Evolutionary conservation across 2,113 vertebrate genomes (phyloP).

Genomic region (Sialia sialis): DNA sequence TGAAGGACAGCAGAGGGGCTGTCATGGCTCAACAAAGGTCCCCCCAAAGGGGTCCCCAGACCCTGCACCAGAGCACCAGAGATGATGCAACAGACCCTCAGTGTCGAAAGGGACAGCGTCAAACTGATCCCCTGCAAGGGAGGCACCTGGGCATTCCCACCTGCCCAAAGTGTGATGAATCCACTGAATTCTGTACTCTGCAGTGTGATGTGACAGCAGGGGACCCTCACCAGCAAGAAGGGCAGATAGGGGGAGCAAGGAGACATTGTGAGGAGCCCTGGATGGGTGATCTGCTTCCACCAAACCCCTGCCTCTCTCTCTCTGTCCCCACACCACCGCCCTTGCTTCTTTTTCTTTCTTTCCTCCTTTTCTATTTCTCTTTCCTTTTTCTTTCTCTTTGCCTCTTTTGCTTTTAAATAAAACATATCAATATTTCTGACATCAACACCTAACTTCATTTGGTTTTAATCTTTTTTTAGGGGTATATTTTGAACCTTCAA

Average conservation of each 20-base stretch:
- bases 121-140: not conserved
- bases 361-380: too few species aligned
- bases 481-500: not conserved
- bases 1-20: not conserved
- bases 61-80: not conserved
- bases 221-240: not conserved
- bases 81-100: not conserved
- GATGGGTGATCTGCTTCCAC: not conserved
- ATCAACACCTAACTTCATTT: not conserved
- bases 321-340: not conserved
- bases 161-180: not conserved
- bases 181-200: not conserved
- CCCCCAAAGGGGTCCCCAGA: not conserved
- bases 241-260: not conserved
- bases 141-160: not conserved
- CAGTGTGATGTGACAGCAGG: not conserved
- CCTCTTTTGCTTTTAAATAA: not conserved
- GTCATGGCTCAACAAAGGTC: not conserved
- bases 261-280: not conserved
- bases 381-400: not conserved
- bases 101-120: not conserved
- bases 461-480: not conserved
- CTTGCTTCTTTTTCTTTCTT: too few species aligned
- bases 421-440: not conserved
- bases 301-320: not conserved